A percentile compares a stretch with the other conserved stretches of the same genome.
phyloP scores from a whole-genome alignment of 2,797 vertebrate genomes.

The Tapirus indicus region DNA sequence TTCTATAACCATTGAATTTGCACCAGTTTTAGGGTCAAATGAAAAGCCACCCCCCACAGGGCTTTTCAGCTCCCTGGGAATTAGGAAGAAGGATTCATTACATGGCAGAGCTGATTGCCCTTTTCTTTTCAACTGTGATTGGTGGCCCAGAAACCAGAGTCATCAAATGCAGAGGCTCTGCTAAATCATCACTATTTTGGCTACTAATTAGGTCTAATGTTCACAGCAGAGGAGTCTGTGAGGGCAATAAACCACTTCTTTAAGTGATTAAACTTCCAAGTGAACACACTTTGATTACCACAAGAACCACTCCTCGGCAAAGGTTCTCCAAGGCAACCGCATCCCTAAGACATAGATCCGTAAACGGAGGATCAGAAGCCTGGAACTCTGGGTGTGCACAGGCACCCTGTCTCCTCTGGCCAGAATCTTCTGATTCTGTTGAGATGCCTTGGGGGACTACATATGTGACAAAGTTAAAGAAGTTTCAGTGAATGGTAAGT shows the following conservation, averaged over 20 bases:
- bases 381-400: neutral
- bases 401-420: neutral
- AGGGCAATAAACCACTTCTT: constrained; percentile 87
- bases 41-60: constrained; percentile 14
- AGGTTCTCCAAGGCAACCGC: constrained; percentile 67
- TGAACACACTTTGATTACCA: constrained; percentile 84
- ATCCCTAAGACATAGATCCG: constrained; percentile 54
- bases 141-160: constrained; percentile 82
- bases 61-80: constrained; percentile 68
- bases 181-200: constrained; percentile 88
- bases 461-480: neutral
- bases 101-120: constrained; percentile 73
- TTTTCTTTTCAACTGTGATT: constrained; percentile 83
- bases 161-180: constrained; percentile 85
- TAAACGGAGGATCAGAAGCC: constrained; percentile 65
- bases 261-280: constrained; percentile 85
- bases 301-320: constrained; percentile 78
- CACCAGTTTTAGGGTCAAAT: constrained; percentile 54
- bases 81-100: constrained; percentile 64
- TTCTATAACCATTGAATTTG: constrained; percentile 61
- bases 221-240: constrained; percentile 82
- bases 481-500: neutral
- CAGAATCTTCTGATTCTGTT: neutral
- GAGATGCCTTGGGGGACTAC: neutral
- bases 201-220: constrained; percentile 87